Conservation (phyloP, 2,797 vertebrate genomes). For the Mionectes olivaceus region DNA sequence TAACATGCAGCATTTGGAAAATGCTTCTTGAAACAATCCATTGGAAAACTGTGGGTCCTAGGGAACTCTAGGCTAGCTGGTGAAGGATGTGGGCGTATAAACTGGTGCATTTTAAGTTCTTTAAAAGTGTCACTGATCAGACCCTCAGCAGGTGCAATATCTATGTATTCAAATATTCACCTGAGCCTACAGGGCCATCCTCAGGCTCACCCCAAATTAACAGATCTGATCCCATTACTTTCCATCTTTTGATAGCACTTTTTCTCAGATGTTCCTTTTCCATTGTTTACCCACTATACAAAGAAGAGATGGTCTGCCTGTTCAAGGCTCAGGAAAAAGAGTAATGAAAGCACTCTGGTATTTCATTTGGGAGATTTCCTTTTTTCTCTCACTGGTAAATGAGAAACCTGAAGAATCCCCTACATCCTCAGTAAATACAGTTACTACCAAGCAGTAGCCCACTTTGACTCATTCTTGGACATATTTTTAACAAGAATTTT, state of each 20-base stretch:
- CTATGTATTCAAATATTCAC: neutral
- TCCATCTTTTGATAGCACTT: neutral
- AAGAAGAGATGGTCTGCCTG: neutral
- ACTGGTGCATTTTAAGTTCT: neutral
- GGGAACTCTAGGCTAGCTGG: neutral
- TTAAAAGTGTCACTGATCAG: neutral
- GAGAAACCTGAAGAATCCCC: neutral
- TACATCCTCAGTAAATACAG: neutral
- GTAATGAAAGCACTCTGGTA: neutral
- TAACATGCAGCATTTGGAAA: neutral
- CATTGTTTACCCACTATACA: neutral
- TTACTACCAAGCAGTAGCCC: neutral
- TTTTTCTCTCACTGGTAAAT: neutral
- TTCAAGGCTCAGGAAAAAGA: neutral
- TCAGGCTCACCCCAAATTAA: neutral
- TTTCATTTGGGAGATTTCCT: neutral
- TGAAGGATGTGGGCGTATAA: neutral
- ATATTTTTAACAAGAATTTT: neutral
- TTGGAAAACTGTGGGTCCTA: neutral
- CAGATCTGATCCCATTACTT: neutral
- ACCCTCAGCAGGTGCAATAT: neutral
- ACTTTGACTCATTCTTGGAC: neutral
- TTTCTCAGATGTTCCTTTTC: neutral
- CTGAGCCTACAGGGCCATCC: neutral
- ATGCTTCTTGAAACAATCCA: neutral